Base-by-base conservation (phyloP, 1,140 invertebrate genomes). In the Thalassaphorura encarpata region DNA sequence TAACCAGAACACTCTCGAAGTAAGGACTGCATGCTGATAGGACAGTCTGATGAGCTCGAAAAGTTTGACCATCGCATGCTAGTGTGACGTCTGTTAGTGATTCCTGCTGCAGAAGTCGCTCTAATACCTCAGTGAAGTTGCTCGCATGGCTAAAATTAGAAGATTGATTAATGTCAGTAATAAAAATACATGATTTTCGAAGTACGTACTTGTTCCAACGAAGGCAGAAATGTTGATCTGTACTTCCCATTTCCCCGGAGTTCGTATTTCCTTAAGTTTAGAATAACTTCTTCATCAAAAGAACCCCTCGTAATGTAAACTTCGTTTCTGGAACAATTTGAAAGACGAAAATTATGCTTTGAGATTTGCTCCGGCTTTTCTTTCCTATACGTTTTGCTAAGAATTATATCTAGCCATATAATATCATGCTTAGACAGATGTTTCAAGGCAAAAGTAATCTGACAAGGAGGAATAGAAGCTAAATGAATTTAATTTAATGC, bases 191-290 rank as follows among this genome's bases (percentile, higher is more conserved):
- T 23, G 16, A 47, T 6, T 15, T 78, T 82, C 69, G 84, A n/a
- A 86, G 77, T 91, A 88, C 77, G n/a, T n/a, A n/a, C n/a, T 92
- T 92, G 79, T 90, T 90, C 89, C 89, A 93, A 72, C 87, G 83
- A 70, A 93, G 81, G 76, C 87, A 90, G 77, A 89, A 93, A 79
- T 91, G 87, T 80, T 90, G 88, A 78, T 89, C 86, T 84, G 88
- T 41, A 18, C 61, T 56, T 8, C 61, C 61, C 56, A 58, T 59
- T 36, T 36, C 33, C n/a, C n/a, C n/a, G n/a, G n/a, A n/a, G n/a
- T n/a, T n/a, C n/a, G n/a, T n/a, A n/a, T n/a, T n/a, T n/a, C n/a
- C n/a, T n/a, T n/a, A n/a, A n/a, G n/a, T n/a, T n/a, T n/a, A n/a
- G n/a, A n/a, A n/a, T n/a, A n/a, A n/a, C n/a, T n/a, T n/a, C n/a